A percentile compares a stretch with the other conserved stretches of the same genome.
Evolutionary conservation across 1,140 invertebrate genomes (phyloP).

Genomic region (Stenopsyche tienmushanensis): DNA sequence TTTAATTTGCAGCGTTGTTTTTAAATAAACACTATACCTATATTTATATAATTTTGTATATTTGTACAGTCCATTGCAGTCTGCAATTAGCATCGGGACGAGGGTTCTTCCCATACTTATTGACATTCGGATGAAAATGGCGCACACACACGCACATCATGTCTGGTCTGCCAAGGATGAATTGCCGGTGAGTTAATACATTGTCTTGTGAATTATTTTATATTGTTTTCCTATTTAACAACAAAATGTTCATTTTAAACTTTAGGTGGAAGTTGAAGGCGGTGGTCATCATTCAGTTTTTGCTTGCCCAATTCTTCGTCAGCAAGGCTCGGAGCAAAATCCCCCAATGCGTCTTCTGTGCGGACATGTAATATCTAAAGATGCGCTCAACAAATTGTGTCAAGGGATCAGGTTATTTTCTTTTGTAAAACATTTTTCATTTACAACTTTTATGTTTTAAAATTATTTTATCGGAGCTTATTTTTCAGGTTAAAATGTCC

Average conservation of each 20-base stretch:
- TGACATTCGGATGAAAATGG: constrained; percentile 94
- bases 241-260: background rate
- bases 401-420: constrained; percentile 84
- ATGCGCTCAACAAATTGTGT: constrained; percentile 93
- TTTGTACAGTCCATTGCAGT: constrained; percentile 55
- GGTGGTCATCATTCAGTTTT: constrained; percentile 96
- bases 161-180: constrained; percentile 97
- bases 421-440: background rate
- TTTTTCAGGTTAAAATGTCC: constrained; percentile 90
- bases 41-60: constrained; percentile 25
- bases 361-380: constrained; percentile 96
- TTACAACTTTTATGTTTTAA: background rate
- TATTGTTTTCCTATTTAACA: background rate
- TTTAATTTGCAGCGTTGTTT: no score
- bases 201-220: background rate
- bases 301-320: constrained; percentile 95
- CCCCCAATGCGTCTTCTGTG: constrained; percentile 96
- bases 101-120: constrained; percentile 89
- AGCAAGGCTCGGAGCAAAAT: constrained; percentile 95
- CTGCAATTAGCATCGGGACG: constrained; percentile 85
- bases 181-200: constrained; percentile 73
- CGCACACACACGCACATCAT: constrained; percentile 88
- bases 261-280: constrained; percentile 61
- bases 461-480: background rate
- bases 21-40: no score